Conservation (phyloP, 2,797 vertebrate species). For the Ciconia nigra region DNA sequence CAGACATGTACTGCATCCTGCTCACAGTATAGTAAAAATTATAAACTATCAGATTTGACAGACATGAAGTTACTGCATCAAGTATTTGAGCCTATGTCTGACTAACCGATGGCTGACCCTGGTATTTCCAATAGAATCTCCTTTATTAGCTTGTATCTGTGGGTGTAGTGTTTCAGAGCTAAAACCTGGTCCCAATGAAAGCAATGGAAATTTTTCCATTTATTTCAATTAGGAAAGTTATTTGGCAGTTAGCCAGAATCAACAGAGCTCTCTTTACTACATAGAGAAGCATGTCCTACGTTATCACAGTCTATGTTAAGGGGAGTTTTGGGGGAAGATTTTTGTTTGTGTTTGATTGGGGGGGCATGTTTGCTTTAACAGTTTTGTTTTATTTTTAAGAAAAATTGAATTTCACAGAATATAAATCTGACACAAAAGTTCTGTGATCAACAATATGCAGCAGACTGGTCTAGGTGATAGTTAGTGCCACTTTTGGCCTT, state of each 20-base stretch:
- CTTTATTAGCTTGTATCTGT: neutral
- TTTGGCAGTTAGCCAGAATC: slow-evolving; percentile 5
- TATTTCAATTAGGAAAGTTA: neutral
- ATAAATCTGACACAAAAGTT: neutral
- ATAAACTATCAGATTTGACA: neutral
- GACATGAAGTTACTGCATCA: neutral
- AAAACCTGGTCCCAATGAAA: neutral
- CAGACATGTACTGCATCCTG: neutral
- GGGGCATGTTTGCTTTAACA: neutral
- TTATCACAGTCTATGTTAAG: neutral
- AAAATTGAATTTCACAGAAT: neutral
- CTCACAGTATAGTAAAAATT: neutral
- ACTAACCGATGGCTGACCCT: neutral
- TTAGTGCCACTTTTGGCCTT: neutral
- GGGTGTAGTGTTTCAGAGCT: neutral
- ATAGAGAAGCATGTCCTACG: neutral
- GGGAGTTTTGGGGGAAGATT: neutral
- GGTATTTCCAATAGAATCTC: neutral
- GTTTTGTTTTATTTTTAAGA: neutral
- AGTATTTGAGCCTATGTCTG: neutral
- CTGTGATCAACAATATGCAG: neutral
- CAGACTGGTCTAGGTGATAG: neutral
- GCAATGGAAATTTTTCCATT: neutral
- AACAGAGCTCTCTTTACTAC: neutral
- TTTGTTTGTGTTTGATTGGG: neutral